Conservation (phyloP, 2,888 invertebrate species). For the Entomobrya multifasciata region DNA sequence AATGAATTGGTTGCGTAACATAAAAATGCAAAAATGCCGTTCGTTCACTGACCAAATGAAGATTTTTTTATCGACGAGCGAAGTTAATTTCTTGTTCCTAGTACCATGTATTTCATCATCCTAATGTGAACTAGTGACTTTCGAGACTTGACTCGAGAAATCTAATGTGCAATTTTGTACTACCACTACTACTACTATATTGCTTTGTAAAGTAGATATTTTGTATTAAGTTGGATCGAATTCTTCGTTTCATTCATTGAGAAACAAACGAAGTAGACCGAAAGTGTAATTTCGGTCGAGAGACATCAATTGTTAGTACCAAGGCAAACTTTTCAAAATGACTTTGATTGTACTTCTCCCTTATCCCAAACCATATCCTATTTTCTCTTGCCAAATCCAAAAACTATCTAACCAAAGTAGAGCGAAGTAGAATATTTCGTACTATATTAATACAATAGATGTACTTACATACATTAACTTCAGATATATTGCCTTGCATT, state of each 20-base stretch:
- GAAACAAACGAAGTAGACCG: slow-evolving; percentile 1
- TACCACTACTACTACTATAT: background rate
- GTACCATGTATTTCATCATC: background rate
- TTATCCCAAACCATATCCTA: background rate
- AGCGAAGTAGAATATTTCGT: background rate
- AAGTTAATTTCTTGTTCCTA: too few species aligned
- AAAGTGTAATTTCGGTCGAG: background rate
- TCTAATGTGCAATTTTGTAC: background rate
- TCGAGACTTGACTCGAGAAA: too few species aligned
- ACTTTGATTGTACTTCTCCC: background rate
- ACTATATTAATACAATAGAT: background rate
- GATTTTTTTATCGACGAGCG: too few species aligned
- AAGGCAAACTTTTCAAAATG: background rate
- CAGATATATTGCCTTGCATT: too few species aligned
- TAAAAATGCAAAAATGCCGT: too few species aligned
- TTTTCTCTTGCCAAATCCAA: slow-evolving; percentile 23
- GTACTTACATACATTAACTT: background rate
- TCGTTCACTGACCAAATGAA: too few species aligned
- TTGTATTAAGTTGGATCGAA: background rate
- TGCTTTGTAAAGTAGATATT: background rate
- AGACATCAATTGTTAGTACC: slow-evolving; percentile 22
- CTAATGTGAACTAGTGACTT: background rate
- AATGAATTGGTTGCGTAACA: too few species aligned
- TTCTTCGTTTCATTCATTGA: background rate
- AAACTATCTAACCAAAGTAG: background rate